Conservation (phyloP, 2,113 vertebrate genomes). For the Talpa occidentalis region DNA sequence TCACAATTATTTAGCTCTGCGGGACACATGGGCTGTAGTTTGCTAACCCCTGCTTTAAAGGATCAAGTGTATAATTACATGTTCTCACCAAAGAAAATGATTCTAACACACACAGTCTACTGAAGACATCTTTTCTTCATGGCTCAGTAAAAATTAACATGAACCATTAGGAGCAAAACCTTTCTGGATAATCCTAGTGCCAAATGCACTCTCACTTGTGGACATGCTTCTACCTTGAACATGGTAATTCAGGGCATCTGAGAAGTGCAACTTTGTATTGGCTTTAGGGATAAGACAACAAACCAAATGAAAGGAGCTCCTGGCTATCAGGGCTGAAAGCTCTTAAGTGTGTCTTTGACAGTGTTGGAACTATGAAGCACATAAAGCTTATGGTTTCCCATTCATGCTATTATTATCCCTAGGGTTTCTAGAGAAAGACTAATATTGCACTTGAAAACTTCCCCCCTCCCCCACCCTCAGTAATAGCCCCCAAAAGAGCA, state of each 20-base stretch:
- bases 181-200: background rate
- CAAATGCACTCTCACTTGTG: background rate
- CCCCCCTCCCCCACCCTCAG: background rate
- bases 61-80: background rate
- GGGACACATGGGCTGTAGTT: background rate
- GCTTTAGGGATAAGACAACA: background rate
- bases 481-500: slow-evolving; percentile 65
- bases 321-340: background rate
- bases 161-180: background rate
- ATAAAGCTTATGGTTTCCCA: slow-evolving; percentile 34
- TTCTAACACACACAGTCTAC: background rate
- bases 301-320: background rate
- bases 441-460: slow-evolving; percentile 20
- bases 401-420: slow-evolving; percentile 2
- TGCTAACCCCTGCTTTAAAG: background rate
- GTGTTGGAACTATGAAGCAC: background rate
- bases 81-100: background rate
- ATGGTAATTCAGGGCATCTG: background rate
- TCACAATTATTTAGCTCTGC: background rate
- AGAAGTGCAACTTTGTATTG: background rate
- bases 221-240: background rate
- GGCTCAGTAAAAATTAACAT: background rate
- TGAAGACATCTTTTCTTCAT: background rate
- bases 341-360: slow-evolving; percentile 1
- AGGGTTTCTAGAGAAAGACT: slow-evolving; percentile 56